A percentile compares a stretch with the other conserved stretches of the same genome.
phyloP scores from a whole-genome alignment of 1,140 invertebrate genomes.

The Tribolium madens region DNA sequence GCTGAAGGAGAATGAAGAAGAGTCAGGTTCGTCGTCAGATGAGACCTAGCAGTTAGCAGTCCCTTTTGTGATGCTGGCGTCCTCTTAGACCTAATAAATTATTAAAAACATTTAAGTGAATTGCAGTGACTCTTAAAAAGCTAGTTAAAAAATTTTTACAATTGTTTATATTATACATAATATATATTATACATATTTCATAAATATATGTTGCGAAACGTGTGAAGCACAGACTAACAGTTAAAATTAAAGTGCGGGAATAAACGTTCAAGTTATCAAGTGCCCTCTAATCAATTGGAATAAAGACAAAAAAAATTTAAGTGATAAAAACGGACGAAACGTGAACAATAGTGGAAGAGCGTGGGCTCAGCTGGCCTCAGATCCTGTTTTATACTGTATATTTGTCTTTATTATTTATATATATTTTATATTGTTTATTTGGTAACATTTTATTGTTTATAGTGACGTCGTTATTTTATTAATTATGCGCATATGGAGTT shows the following conservation, averaged over 20 bases:
- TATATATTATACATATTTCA: slow-evolving; percentile 53
- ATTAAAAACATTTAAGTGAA: slow-evolving; percentile 54
- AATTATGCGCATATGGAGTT: slow-evolving; percentile 33
- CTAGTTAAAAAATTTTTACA: slow-evolving; percentile 58
- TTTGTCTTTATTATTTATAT: slow-evolving; percentile 45
- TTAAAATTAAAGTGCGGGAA: slow-evolving; percentile 41
- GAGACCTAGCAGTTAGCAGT: slow-evolving; percentile 58
- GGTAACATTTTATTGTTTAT: slow-evolving; percentile 49
- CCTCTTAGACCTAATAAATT: slow-evolving; percentile 55
- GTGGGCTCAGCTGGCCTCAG: slow-evolving; percentile 39
- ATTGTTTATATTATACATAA: slow-evolving; percentile 61
- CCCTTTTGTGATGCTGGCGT: slow-evolving; percentile 49
- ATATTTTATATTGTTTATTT: slow-evolving; percentile 45
- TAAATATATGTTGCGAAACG: slow-evolving; percentile 39
- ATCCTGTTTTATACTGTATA: slow-evolving; percentile 45
- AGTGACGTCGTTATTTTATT: slow-evolving; percentile 51
- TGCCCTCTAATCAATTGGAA: slow-evolving; percentile 34
- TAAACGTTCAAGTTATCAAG: slow-evolving; percentile 40
- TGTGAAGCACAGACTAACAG: slow-evolving; percentile 28
- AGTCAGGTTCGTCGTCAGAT: slow-evolving; percentile 58
- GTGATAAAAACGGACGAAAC: slow-evolving; percentile 39
- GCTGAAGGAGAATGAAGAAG: slow-evolving; percentile 61
- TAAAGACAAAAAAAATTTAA: slow-evolving; percentile 39
- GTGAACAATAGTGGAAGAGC: slow-evolving; percentile 24
- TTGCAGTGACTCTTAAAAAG: slow-evolving; percentile 51